These are phyloP conservation scores for Ictidomys tridecemlineatus DNA, from an alignment of 2,113 vertebrate genomes.

Conservation along the genomic window DNA sequence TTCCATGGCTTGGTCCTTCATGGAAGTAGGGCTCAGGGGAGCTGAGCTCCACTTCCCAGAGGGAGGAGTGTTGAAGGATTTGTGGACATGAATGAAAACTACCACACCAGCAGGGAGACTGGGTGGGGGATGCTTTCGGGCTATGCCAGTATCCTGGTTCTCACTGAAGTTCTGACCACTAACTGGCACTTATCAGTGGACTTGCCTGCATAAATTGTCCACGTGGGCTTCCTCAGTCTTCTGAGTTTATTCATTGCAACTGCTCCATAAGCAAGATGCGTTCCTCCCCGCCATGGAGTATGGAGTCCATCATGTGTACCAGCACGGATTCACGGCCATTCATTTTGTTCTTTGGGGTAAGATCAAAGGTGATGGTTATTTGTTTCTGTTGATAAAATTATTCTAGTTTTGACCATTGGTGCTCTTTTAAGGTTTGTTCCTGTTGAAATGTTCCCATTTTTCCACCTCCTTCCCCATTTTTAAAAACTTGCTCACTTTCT, in stretches of 20 bases:
- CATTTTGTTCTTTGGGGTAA: neutral
- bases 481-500: neutral
- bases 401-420: neutral
- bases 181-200: neutral
- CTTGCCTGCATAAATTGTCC: fast-evolving
- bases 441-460: neutral
- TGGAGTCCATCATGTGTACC: neutral
- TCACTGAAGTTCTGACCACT: neutral
- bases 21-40: neutral
- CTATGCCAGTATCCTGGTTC: neutral
- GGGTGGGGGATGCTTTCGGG: neutral
- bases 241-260: neutral
- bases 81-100: neutral
- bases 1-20: neutral
- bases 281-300: neutral
- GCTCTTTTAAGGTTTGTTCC: neutral
- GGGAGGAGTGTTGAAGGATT: no score
- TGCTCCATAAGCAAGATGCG: neutral
- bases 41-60: neutral
- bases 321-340: neutral
- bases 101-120: neutral
- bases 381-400: neutral
- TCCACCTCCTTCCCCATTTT: neutral
- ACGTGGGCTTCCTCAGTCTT: neutral
- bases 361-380: neutral